Base-by-base conservation (phyloP, 2,888 invertebrate genomes). In the Aproaerema taeniolella region DNA sequence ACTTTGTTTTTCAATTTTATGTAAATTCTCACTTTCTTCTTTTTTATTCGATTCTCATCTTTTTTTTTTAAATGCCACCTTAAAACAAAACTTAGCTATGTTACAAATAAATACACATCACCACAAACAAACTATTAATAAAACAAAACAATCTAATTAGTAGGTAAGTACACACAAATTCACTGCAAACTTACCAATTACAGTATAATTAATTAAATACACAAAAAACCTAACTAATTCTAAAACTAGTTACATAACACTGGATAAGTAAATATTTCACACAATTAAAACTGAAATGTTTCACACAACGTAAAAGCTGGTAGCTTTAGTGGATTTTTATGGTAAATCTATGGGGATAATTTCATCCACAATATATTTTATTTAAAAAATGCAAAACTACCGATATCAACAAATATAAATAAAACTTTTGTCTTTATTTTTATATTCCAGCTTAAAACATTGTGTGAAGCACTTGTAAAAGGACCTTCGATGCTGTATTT, bases 161-260 rank as follows among this genome's bases (percentile, higher is more conserved):
- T 6, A 1, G n/a, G n/a, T n/a, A n/a, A n/a, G n/a, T n/a, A n/a
- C n/a, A 20, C 20, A 33, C 11, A 10, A 39, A 26, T 34, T 36
- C 38, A 50, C 51, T 43, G 47, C 29, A 51, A 43, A 43, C 49
- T 51, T 49, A 49, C 51, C 51, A 49, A 47, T 39, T 46, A 51
- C 51, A 51, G 42, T 38, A 38, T 20, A 6, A 20, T 20, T 20
- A 20, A 20, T 20, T 20, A 20, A 20, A 20, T 20, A 20, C 20
- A 20, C 20, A 20, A 20, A 20, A 20, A 20, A 20, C 4, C 20
- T 20, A n/a, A n/a, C n/a, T n/a, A n/a, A n/a, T n/a, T n/a, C n/a
- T n/a, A n/a, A n/a, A n/a, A 20, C 20, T 20, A 20, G 20, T 7
- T 20, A 20, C 20, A 6, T 20, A 20, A 20, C 7, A 7, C 20